These are phyloP conservation scores for Coptodon rendalli DNA, from an alignment of 2,113 vertebrate genomes.

Conservation along the genomic window DNA sequence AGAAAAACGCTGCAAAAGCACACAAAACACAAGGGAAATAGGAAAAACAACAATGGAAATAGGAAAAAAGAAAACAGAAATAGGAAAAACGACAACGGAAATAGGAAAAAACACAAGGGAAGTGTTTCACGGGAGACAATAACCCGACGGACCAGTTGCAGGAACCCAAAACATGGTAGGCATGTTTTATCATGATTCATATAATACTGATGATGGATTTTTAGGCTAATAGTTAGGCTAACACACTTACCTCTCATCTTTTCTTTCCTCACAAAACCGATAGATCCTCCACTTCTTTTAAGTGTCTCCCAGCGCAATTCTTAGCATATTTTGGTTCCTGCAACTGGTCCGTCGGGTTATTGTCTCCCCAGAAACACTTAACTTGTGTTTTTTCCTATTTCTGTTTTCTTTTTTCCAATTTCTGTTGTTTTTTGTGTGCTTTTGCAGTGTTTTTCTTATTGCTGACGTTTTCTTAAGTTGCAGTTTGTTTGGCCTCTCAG, in stretches of 20 bases:
- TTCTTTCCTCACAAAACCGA: background rate
- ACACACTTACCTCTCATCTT: background rate
- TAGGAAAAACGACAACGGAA: background rate
- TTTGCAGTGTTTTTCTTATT: background rate
- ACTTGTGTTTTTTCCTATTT: background rate
- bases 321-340: background rate
- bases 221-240: background rate
- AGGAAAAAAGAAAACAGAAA: background rate
- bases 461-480: background rate
- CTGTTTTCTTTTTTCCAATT: background rate
- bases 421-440: background rate
- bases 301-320: background rate
- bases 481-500: fast-evolving
- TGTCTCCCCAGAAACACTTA: no score
- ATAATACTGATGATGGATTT: background rate
- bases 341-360: background rate
- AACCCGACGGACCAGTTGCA: background rate
- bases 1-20: background rate
- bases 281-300: background rate
- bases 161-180: background rate
- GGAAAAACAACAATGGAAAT: background rate
- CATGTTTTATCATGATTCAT: background rate
- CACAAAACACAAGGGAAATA: background rate
- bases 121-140: background rate
- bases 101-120: background rate